Evolutionary conservation across 2,888 invertebrate species (phyloP), one percentile per base, ranked within the genome.

Genomic region (Melanostoma scalare): DNA sequence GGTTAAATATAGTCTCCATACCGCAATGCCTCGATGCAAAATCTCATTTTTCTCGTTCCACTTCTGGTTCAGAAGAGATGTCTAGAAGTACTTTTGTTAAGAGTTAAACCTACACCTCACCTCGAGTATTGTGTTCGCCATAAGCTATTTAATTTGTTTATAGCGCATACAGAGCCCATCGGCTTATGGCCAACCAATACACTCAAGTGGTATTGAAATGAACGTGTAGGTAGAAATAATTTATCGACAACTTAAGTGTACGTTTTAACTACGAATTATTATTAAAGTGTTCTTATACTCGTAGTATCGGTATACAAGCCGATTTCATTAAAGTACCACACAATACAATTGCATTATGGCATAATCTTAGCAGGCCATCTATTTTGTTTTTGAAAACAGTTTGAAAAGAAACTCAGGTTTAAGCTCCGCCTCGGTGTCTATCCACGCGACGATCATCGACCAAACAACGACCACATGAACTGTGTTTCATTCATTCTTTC

Each of bases 281-380:
- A 20, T 20, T 20, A 20, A 20, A 20, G 20, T 20, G 20, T 20
- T 20, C 20, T 20, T 20, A 20, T 20, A 20, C 1, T 20, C 20
- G 20, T 20, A 20, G 20, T 20, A 20, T 20, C 20, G 20, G 20
- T 20, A 20, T 20, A 20, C 20, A 20, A 20, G 20, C 20, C 20
- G 20, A 20, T 20, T 20, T 20, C 20, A 20, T 20, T 20, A 20
- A 20, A 20, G 20, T 20, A 50, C 31, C 58, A 36, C 48, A 67
- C 72, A 72, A 20, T 20, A 20, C 20, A 20, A 20, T 20, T 20
- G 20, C 20, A 20, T 20, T 20, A 63, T 68, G 52, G 63, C 73
- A 52, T 69, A 63, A 82, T 82, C 82, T 82, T 82, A 73, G 73
- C 82, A 82, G 82, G 82, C 73, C 82, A 82, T 82, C 82, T 68